Percentiles rank a stretch among this genome's conserved stretches.
phyloP scores from a whole-genome alignment of 2,797 vertebrate genomes.

The Valencia hispanica region DNA sequence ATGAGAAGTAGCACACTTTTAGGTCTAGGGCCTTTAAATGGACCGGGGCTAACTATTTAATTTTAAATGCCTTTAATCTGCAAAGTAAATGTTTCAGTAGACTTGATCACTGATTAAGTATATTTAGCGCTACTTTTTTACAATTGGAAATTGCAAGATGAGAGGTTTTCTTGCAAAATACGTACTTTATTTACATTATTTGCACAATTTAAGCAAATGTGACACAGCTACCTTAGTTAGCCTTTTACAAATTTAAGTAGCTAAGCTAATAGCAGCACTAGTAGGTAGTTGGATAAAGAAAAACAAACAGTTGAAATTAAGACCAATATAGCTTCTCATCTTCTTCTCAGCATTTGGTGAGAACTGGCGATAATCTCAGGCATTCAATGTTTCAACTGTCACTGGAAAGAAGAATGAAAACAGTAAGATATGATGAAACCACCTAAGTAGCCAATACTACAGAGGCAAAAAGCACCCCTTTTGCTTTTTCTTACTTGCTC shows the following conservation, averaged over 20 bases:
- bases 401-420: not conserved
- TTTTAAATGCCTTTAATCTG: too few relatives aligned
- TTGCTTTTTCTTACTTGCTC: conserved; percentile 55
- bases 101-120: too few relatives aligned
- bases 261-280: not conserved
- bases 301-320: not conserved
- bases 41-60: too few relatives aligned
- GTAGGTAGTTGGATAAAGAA: not conserved
- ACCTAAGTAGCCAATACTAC: conserved; percentile 1
- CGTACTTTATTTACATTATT: not conserved
- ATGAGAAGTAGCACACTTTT: too few relatives aligned
- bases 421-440: not conserved
- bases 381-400: not conserved
- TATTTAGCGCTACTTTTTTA: too few relatives aligned
- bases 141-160: too few relatives aligned
- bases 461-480: conserved; percentile 2
- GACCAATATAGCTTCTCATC: not conserved
- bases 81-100: too few relatives aligned
- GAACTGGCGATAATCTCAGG: not conserved
- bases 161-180: too few relatives aligned
- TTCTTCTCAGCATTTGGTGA: not conserved
- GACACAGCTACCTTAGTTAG: not conserved
- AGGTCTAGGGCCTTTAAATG: too few relatives aligned
- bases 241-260: not conserved
- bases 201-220: not conserved